Base-by-base conservation (phyloP, 1,140 invertebrate genomes). In the Lamellibrachia luymesi region DNA sequence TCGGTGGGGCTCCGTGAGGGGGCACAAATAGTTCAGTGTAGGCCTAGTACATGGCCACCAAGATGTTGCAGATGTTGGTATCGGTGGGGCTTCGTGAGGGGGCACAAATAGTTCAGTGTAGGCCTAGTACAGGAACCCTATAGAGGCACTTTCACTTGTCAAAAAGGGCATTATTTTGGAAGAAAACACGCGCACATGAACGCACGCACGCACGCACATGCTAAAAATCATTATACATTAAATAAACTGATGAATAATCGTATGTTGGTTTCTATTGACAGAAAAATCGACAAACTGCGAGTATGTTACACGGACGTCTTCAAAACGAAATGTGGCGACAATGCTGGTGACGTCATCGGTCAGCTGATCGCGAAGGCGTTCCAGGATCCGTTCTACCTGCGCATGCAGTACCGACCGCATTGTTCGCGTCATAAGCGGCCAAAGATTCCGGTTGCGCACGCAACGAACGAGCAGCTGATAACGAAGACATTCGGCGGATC, bases 331-430 rank as follows among this genome's bases (percentile, higher is more conserved):
- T 91, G 91, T n/a, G 91, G 91, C 91, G 91, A 91, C 4, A 13
- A 22, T 2, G 91, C 91, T 13, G 91, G 49, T 49, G 91, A 51
- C 6, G 51, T 91, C 49, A 50, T 91, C 49, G 38, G 49, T 51
- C 49, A 91, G 38, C 51, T 91, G 91, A 91, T 91, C 51, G 91
- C 49, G 91, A 50, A 91, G 91, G 91, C 51, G 2, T 51, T 91
- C 91, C 13, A 50, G 1, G 91, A 91, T 22, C 91, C 91, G 91
- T 91, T 50, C 91, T 49, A 50, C 49, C n/a, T 91, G 49, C 91
- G 91, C 91, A 50, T 91, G 91, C 49, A 51, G 4, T 91, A 91
- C 27, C 49, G 51, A 22, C 91, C 91, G 91, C 49, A 91, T 51
- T 91, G 91, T 80, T 80, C 64, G 13, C 64, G 17, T 22, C 64